A percentile compares a stretch with the other conserved stretches of the same genome.
Conservation (phyloP, 2,888 invertebrate species). For the Mystacides longicornis region DNA sequence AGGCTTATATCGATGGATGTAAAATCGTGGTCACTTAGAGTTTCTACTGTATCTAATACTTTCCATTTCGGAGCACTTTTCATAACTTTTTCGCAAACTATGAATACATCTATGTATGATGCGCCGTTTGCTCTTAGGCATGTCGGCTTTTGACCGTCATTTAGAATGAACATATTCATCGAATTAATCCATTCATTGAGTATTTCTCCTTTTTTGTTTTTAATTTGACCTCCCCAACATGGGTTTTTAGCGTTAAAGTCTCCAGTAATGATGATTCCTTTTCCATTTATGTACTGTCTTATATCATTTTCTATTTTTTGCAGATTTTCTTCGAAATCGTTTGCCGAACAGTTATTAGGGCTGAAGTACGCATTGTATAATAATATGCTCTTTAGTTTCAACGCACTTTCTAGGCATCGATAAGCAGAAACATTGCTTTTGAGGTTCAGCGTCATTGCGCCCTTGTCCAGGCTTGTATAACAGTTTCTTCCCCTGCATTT, state of each 20-base stretch:
- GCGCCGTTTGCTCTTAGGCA: not conserved
- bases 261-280: not conserved
- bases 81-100: not conserved
- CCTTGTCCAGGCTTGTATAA: not conserved
- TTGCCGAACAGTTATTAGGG: not conserved
- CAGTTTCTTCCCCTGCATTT: not conserved
- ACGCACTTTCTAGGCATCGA: not conserved
- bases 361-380: not conserved
- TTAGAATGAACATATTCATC: not conserved
- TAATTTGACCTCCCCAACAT: not conserved
- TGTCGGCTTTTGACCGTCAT: not conserved
- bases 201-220: not conserved
- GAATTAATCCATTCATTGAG: not conserved
- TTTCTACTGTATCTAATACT: not conserved
- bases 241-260: constrained; percentile 3
- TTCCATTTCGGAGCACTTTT: not conserved
- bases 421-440: not conserved
- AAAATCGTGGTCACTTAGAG: not conserved
- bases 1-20: not conserved
- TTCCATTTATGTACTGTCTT: not conserved
- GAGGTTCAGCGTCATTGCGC: not conserved
- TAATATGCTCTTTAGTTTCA: not conserved
- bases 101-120: not conserved
- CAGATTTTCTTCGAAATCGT: not conserved
- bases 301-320: not conserved